Base-by-base conservation (phyloP, 2,113 vertebrate genomes). In the Pheucticus melanocephalus region DNA sequence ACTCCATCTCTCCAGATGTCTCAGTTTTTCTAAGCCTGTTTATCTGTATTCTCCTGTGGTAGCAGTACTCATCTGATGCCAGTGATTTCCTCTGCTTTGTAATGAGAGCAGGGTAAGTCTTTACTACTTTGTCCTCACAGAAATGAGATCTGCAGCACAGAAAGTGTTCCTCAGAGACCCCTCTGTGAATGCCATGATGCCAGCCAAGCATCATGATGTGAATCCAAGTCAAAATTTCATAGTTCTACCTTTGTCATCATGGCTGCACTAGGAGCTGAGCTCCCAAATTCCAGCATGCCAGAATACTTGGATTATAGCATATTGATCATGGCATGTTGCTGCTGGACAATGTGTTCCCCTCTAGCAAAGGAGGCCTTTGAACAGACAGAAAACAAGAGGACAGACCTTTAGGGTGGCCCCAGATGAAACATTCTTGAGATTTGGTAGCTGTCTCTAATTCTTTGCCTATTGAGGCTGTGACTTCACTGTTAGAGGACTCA, bases 11-110 rank as follows among this genome's bases (percentile, higher is more conserved):
- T 83, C 83, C 86, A 88, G 79, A 44, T 78, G 64, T 81, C 73
- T 88, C 25, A 27, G 42, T 63, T 92, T 88, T 91, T 88, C 82
- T 81, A 72, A 92, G 73, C 51, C 65, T 93, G 57, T 92, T 93
- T 94, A 75, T 63, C 82, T 86, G 56, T 48, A 80, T 80, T 94
- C 76, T 56, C 72, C 59, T 69, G 69, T 70, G 80, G 47, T n/a
- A 65, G 80, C 48, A 72, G 57, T 14, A 59, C 22, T 51, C 63
- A 60, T 72, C 54, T 45, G 71, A 75, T 64, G 89, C 78, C 80
- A 92, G 47, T 51, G 84, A 94, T 73, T 82, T 88, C 42, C 78
- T 78, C 60, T 77, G 54, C 63, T 88, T 75, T 90, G 88, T 54
- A 82, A 70, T 28, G 47, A 93, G 17, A 89, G 50, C 56, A 87